Conservation (phyloP, 2,888 invertebrate genomes). For the Pheosia tremula region DNA sequence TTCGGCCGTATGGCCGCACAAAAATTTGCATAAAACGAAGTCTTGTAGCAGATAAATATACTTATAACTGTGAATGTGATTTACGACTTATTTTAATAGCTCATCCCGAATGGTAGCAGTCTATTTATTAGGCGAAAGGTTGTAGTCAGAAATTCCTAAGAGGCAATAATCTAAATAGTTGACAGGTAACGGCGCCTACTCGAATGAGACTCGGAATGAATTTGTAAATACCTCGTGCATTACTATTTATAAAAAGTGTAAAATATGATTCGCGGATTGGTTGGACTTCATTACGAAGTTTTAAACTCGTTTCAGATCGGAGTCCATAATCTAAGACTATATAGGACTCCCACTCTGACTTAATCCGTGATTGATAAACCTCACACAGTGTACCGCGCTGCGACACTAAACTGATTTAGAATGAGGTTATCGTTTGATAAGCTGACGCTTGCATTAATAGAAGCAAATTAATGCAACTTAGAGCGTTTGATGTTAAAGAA, state of each 20-base stretch:
- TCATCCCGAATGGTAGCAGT: slow-evolving; percentile 22
- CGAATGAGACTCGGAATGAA: slow-evolving; percentile 55
- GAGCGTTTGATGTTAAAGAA: too few relatives aligned
- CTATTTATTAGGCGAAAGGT: slow-evolving; percentile 43
- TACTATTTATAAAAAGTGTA: slow-evolving; percentile 58
- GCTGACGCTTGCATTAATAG: slow-evolving; percentile 18
- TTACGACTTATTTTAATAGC: slow-evolving; percentile 34
- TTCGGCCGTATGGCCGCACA: slow-evolving; percentile 15
- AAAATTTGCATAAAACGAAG: slow-evolving; percentile 35
- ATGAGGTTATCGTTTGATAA: slow-evolving; percentile 28
- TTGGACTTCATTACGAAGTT: slow-evolving; percentile 43
- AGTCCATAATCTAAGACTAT: slow-evolving; percentile 45
- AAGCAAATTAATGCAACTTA: slow-evolving; percentile 27
- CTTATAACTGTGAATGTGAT: slow-evolving; percentile 31
- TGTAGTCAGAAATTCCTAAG: slow-evolving; percentile 45
- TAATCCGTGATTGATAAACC: slow-evolving; percentile 41
- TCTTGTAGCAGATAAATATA: slow-evolving; percentile 33
- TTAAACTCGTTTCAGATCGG: slow-evolving; percentile 38
- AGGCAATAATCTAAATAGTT: slow-evolving; percentile 56
- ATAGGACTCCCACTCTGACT: slow-evolving; percentile 40
- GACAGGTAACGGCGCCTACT: slow-evolving; percentile 55
- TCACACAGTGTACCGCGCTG: slow-evolving; percentile 8
- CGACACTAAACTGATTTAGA: background rate
- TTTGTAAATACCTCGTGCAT: slow-evolving; percentile 48
- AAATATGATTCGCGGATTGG: slow-evolving; percentile 45